Evolutionary conservation across 2,113 vertebrate genomes (phyloP).

Genomic region (Dolichotis patagonum): DNA sequence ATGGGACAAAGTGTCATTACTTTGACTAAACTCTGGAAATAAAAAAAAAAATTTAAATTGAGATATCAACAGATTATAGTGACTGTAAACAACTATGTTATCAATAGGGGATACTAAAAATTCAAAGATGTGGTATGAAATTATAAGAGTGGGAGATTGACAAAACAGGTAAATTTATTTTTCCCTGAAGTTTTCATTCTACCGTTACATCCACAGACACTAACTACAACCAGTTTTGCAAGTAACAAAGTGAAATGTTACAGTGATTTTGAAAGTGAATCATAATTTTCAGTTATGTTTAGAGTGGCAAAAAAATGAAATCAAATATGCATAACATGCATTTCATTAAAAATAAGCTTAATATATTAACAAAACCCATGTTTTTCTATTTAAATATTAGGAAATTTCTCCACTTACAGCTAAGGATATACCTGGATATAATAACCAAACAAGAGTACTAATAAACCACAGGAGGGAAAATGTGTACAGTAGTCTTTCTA

Average conservation of each 20-base stretch:
- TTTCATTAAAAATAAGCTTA: conserved; percentile 53
- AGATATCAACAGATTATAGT: conserved; percentile 50
- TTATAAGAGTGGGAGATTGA: neutral
- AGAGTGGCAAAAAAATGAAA: conserved; percentile 17
- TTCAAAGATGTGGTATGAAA: conserved; percentile 7
- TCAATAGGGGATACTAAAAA: conserved; percentile 41
- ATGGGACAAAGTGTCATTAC: conserved; percentile 94
- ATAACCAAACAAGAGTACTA: neutral
- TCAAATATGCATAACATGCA: conserved; percentile 12
- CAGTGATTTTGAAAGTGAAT: conserved; percentile 31
- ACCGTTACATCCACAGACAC: neutral
- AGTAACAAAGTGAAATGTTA: conserved; percentile 15
- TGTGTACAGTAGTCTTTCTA: neutral
- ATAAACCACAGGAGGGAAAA: conserved; percentile 28
- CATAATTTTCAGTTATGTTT: conserved; percentile 30
- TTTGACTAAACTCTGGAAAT: conserved; percentile 90
- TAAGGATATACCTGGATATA: neutral
- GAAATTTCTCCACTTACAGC: conserved; percentile 14
- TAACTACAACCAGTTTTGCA: conserved; percentile 1
- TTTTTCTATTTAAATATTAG: conserved; percentile 53
- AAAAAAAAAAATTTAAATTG: conserved; percentile 74
- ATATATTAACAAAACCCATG: conserved; percentile 3
- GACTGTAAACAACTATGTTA: neutral
- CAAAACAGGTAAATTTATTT: conserved; percentile 7
- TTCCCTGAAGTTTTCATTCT: neutral